Evolutionary conservation across 2,888 invertebrate genomes (phyloP).

Genomic region (Cephus rjabovi): DNA sequence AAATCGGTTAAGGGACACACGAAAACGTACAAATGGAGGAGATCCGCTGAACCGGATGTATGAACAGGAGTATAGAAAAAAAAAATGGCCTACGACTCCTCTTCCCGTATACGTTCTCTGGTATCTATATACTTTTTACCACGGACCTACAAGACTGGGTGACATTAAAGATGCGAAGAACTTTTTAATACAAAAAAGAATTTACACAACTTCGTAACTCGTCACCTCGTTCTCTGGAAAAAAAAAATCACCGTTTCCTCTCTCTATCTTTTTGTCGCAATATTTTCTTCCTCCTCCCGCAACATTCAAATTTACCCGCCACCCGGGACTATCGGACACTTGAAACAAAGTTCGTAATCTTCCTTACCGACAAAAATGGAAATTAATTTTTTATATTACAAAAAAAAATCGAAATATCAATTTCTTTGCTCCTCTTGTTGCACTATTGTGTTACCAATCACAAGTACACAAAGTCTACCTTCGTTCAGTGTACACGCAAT

Average conservation of each 20-base stretch:
- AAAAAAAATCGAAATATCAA: too few relatives aligned
- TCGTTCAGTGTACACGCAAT: too few relatives aligned
- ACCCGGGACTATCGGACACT: not conserved
- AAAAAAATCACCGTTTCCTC: not conserved
- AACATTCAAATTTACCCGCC: not conserved
- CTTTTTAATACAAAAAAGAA: not conserved
- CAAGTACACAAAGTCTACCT: too few relatives aligned
- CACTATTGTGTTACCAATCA: too few relatives aligned
- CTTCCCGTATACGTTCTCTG: not conserved
- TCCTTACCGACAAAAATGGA: too few relatives aligned
- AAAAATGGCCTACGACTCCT: not conserved
- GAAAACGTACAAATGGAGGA: not conserved
- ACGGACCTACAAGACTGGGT: constrained; percentile 5
- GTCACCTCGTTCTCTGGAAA: not conserved
- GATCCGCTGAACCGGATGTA: not conserved
- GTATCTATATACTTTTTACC: not conserved
- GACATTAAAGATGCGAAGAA: not conserved
- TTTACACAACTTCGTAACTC: not conserved
- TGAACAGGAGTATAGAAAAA: not conserved
- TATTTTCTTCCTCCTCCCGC: not conserved
- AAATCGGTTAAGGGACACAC: not conserved
- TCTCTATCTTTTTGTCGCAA: not conserved
- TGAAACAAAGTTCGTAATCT: too few relatives aligned
- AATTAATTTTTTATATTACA: too few relatives aligned
- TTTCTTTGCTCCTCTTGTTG: too few relatives aligned